These are phyloP conservation scores for Cranoglanis bouderius DNA, from an alignment of 2,113 vertebrate species.

Conservation along the genomic window DNA sequence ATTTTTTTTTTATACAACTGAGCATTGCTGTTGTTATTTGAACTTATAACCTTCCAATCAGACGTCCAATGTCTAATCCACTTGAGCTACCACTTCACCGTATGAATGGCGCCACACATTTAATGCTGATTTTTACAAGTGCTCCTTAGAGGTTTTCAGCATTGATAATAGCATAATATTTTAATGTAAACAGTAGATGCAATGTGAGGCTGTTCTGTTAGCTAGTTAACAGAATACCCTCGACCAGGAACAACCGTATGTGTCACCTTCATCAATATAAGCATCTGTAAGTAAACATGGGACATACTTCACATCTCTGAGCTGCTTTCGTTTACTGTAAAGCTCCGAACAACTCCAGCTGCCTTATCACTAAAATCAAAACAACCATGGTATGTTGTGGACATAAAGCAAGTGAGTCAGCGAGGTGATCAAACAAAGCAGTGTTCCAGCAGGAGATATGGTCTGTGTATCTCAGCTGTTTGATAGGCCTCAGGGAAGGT, in stretches of 20 bases:
- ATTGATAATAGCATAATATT: not conserved
- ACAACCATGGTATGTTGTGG: slow-evolving; percentile 17
- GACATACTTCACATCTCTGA: not conserved
- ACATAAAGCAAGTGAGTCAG: slow-evolving; percentile 23
- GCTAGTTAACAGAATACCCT: not conserved
- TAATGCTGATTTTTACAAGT: not conserved
- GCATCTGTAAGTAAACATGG: slow-evolving; percentile 12
- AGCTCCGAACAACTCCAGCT: not conserved
- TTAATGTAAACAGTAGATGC: not conserved
- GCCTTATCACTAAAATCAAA: slow-evolving; percentile 11
- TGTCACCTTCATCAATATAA: not conserved
- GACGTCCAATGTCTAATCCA: too few relatives aligned
- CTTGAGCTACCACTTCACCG: too few relatives aligned
- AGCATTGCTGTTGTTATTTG: too few relatives aligned
- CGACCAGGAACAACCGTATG: not conserved
- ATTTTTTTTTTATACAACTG: too few relatives aligned
- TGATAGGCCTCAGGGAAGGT: slow-evolving; percentile 9
- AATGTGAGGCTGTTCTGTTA: not conserved
- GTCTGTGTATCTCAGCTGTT: slow-evolving; percentile 12
- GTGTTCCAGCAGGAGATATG: slow-evolving; percentile 18
- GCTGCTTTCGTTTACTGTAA: not conserved
- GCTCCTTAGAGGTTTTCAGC: not conserved
- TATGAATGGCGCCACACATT: not conserved
- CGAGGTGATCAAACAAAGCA: slow-evolving; percentile 26
- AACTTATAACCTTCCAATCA: too few relatives aligned